A percentile compares a stretch with the other conserved stretches of the same genome.
phyloP scores from a whole-genome alignment of 2,797 vertebrate genomes.

The Lithobates pipiens region DNA sequence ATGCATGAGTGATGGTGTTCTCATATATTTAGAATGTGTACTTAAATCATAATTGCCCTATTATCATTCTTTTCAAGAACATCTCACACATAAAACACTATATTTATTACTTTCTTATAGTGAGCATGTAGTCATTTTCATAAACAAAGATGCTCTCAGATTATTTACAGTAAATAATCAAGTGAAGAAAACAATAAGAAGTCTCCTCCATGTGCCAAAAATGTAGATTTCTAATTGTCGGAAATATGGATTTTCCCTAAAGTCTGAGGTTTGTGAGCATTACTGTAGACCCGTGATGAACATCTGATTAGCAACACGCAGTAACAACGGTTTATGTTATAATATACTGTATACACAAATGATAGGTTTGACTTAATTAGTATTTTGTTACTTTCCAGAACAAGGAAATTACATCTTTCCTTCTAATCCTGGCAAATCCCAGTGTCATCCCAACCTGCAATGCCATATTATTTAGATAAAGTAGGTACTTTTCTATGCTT shows the following conservation, averaged over 20 bases:
- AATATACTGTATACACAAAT: background rate
- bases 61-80: background rate
- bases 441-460: constrained; percentile 16
- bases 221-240: background rate
- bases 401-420: constrained; percentile 7
- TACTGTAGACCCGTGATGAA: background rate
- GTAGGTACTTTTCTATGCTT: constrained; percentile 19
- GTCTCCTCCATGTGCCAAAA: background rate
- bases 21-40: background rate
- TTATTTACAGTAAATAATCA: constrained; percentile 32
- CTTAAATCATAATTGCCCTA: background rate
- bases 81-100: constrained; percentile 1
- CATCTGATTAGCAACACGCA: background rate
- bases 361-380: background rate
- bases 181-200: background rate
- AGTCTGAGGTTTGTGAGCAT: background rate
- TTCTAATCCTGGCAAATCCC: constrained; percentile 16
- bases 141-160: background rate
- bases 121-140: constrained; percentile 5
- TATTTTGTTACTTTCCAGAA: constrained; percentile 2
- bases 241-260: background rate
- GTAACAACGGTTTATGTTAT: background rate
- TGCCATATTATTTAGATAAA: constrained; percentile 41
- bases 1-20: background rate
- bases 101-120: background rate